Conservation (phyloP, 2,888 invertebrate species). For the Seira sanloemensis region DNA sequence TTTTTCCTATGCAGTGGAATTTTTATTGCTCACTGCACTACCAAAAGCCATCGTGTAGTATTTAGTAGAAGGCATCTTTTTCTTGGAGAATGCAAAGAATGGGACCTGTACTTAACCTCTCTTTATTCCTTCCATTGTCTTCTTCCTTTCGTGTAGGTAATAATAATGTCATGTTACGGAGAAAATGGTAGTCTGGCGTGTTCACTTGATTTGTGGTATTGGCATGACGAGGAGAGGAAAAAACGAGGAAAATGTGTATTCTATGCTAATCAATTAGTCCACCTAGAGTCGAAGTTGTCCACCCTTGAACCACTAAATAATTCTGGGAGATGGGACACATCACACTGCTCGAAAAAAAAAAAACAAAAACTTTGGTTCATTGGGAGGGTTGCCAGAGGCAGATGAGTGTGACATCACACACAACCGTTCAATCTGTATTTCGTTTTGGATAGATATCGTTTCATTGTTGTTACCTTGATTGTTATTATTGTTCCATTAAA, state of each 20-base stretch:
- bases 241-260: slow-evolving; percentile 51
- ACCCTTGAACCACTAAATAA: slow-evolving; percentile 48
- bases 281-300: slow-evolving; percentile 38
- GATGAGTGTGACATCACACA: background rate
- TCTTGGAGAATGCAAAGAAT: slow-evolving; percentile 52
- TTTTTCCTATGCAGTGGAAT: background rate
- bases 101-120: slow-evolving; percentile 63
- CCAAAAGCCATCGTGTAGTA: background rate
- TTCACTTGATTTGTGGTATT: slow-evolving; percentile 9
- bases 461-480: slow-evolving; percentile 20
- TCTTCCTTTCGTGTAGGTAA: slow-evolving; percentile 53
- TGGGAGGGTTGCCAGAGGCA: background rate
- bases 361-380: background rate
- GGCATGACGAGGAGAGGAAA: slow-evolving; percentile 15
- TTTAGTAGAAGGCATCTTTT: background rate
- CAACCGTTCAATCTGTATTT: no score
- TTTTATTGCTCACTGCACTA: slow-evolving; percentile 10
- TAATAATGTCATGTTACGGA: slow-evolving; percentile 34
- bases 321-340: background rate
- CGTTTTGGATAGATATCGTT: slow-evolving; percentile 13
- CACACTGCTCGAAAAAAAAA: slow-evolving; percentile 6
- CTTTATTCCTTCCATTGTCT: background rate
- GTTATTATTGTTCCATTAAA: slow-evolving; percentile 45
- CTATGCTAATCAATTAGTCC: slow-evolving; percentile 64
- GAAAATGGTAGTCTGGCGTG: slow-evolving; percentile 14